These are phyloP conservation scores for Lophotis ruficrista DNA, from an alignment of 2,113 vertebrate species.

Conservation along the genomic window DNA sequence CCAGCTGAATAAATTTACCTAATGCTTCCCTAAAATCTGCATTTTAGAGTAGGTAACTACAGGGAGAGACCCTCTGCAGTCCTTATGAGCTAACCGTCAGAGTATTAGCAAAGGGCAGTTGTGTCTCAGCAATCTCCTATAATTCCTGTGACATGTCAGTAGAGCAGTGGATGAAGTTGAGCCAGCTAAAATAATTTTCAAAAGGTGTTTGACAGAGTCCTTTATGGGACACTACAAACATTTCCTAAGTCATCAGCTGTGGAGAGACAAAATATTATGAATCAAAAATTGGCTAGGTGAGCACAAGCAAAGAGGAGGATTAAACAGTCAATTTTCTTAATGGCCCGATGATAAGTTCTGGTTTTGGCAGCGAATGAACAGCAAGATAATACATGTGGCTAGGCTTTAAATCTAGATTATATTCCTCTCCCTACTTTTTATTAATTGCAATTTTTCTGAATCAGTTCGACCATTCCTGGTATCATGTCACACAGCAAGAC, in stretches of 20 bases:
- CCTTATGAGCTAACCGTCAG: neutral
- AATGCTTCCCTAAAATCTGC: slow-evolving; percentile 2
- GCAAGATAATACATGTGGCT: neutral
- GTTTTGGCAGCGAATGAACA: neutral
- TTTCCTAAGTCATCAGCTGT: slow-evolving; percentile 32
- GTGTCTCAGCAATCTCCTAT: neutral
- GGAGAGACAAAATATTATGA: slow-evolving; percentile 36
- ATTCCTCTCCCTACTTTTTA: neutral
- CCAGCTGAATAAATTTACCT: neutral
- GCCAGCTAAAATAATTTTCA: slow-evolving; percentile 36
- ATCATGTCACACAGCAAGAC: neutral
- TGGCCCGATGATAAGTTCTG: neutral
- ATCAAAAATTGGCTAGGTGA: slow-evolving; percentile 17
- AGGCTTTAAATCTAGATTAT: neutral
- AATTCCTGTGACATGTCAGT: neutral
- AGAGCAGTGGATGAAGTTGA: slow-evolving; percentile 20
- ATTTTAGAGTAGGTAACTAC: neutral
- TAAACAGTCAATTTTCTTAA: slow-evolving; percentile 14
- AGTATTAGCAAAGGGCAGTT: slow-evolving; percentile 25
- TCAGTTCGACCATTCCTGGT: neutral
- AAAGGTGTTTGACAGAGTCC: slow-evolving; percentile 18
- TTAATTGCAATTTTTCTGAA: slow-evolving; percentile 23
- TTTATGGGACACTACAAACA: slow-evolving; percentile 16
- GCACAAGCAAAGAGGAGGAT: slow-evolving; percentile 7
- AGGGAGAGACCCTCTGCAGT: neutral